Evolutionary conservation across 2,797 vertebrate genomes (phyloP), one percentile per base, ranked within the genome.

Genomic region (Sebastes steindachneri): DNA sequence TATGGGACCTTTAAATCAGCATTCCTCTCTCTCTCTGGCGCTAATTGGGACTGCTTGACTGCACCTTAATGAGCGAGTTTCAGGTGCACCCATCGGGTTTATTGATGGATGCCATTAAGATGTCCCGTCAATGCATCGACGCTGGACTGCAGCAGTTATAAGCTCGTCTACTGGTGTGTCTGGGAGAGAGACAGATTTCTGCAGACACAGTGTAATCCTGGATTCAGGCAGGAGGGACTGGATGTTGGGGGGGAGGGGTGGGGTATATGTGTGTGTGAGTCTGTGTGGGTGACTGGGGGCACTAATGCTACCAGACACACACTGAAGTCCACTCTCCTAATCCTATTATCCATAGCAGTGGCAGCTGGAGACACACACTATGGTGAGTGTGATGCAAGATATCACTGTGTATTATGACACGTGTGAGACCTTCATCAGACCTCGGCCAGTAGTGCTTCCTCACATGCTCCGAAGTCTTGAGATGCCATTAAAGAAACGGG

Each of bases 341-440:
- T 91, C 90, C 78, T 90, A 93, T 94, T 92, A 91, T 81, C 83
- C 54, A 66, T 54, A 21, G 82, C 74, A 65, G 65, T 25, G 80
- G 81, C 88, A 89, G 89, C 89, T 92, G 91, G 64, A 88, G 77
- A 68, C 82, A 77, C 45, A 69, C 60, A 75, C 58, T 69, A 35
- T 9, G 54, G 21, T 19, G 71, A 70, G 68, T 5, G 48, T 67
- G 74, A 73, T 65, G 65, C 57, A 66, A 73, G 51, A 76, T 73
- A 65, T 71, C 48, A 25, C 9, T 3, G 60, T 58, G 62, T 21
- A 31, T 68, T 68, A 69, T 37, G 64, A 83, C 86, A 76, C 37
- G 1, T 21, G 73, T 21, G 77, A 74, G 65, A 51, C 31, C 33
- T 66, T 73, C 75, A 15, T 7, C 53, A 5, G 48, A 54, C 51